phyloP scores from a whole-genome alignment of 2,113 vertebrate species.

The Amblyopsis rosae region DNA sequence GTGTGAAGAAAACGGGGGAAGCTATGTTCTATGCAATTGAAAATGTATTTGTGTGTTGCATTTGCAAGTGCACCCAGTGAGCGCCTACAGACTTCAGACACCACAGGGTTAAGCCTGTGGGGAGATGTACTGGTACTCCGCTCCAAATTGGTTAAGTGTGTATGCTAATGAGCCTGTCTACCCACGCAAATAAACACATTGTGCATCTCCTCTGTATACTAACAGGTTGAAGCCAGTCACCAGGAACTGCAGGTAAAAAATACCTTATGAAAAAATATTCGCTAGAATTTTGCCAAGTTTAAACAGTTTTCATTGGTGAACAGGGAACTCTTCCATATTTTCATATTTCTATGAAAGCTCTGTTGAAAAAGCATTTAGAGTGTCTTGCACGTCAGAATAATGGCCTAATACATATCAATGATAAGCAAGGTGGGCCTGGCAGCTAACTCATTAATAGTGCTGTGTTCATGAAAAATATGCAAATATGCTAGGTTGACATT shows the following conservation, averaged over 20 bases:
- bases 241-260: neutral
- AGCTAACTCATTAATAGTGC: conserved; percentile 49
- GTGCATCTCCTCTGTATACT: conserved; percentile 33
- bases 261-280: conserved; percentile 32
- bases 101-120: neutral
- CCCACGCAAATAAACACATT: conserved; percentile 19
- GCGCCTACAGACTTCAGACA: neutral
- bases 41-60: neutral
- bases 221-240: conserved; percentile 13
- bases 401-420: conserved; percentile 49
- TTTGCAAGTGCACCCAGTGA: neutral
- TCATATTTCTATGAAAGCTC: conserved; percentile 23
- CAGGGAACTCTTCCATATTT: conserved; percentile 24
- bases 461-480: conserved; percentile 48
- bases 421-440: conserved; percentile 34
- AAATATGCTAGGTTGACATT: conserved; percentile 47
- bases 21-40: neutral
- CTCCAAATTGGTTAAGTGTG: conserved; percentile 28
- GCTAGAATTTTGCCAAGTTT: conserved; percentile 40
- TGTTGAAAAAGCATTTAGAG: conserved; percentile 18
- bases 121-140: conserved; percentile 33
- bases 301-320: conserved; percentile 33
- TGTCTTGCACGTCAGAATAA: conserved; percentile 22
- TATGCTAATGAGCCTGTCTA: conserved; percentile 37
- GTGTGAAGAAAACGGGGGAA: neutral